These are phyloP conservation scores for Xenopus laevis DNA, from an alignment of 2,113 vertebrate genomes.

Conservation along the genomic window DNA sequence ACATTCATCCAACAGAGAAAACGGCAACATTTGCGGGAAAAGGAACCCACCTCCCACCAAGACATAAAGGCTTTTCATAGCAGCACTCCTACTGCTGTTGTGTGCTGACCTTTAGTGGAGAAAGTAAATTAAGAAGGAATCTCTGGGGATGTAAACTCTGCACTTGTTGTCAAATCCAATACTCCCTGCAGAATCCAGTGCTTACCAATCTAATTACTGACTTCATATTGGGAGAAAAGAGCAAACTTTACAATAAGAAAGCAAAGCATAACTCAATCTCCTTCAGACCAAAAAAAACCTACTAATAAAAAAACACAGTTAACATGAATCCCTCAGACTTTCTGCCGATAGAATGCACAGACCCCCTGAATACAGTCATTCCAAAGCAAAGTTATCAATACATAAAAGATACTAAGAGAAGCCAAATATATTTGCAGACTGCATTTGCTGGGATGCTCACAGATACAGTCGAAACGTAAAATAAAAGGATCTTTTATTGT, in stretches of 20 bases:
- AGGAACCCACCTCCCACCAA: neutral
- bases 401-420: too few relatives aligned
- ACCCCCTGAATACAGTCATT: too few relatives aligned
- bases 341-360: too few relatives aligned
- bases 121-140: slow-evolving; percentile 1
- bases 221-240: neutral
- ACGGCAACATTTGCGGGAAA: neutral
- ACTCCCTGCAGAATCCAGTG: slow-evolving; percentile 1
- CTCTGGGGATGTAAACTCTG: neutral
- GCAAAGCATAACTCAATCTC: too few relatives aligned
- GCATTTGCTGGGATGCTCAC: too few relatives aligned
- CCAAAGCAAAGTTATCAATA: too few relatives aligned
- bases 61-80: neutral
- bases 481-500: too few relatives aligned
- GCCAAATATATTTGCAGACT: too few relatives aligned
- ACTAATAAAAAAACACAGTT: too few relatives aligned
- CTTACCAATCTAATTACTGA: slow-evolving; percentile 13
- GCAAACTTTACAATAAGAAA: neutral
- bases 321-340: too few relatives aligned
- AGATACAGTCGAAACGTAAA: too few relatives aligned
- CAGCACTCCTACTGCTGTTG: neutral
- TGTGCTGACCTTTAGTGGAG: neutral
- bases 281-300: too few relatives aligned
- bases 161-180: slow-evolving; percentile 13
- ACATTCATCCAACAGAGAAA: neutral